Evolutionary conservation across 2,113 vertebrate species (phyloP).

Genomic region (Hipposideros armiger): DNA sequence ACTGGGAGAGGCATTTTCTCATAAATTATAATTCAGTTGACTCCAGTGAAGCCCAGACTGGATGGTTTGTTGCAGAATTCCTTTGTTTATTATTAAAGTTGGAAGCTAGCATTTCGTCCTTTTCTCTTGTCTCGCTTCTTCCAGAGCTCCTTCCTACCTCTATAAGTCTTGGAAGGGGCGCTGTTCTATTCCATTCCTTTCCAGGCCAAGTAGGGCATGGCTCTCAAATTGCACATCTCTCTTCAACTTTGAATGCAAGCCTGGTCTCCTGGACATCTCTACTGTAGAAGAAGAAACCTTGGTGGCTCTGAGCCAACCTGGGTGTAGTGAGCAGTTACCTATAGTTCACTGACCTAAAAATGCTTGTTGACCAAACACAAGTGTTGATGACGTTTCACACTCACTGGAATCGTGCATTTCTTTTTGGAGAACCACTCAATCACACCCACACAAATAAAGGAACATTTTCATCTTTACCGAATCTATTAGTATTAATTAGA

Average conservation of each 20-base stretch:
- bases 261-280: not conserved
- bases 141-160: not conserved
- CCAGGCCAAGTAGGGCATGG: not conserved
- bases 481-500: not conserved
- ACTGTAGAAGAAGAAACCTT: not conserved
- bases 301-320: not conserved
- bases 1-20: not conserved
- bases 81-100: not conserved
- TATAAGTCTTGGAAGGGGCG: accelerated
- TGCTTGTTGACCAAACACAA: not conserved
- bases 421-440: not conserved
- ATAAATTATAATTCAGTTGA: not conserved
- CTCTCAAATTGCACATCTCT: not conserved
- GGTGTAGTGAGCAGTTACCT: not conserved
- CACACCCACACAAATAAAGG: not conserved
- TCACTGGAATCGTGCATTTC: not conserved
- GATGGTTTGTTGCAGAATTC: not conserved
- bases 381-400: not conserved
- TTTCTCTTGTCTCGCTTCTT: not conserved
- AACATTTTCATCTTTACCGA: not conserved
- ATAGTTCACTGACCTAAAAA: not conserved
- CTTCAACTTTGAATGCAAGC: not conserved
- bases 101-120: not conserved
- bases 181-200: not conserved
- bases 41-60: not conserved